Evolutionary conservation across 2,888 invertebrate genomes (phyloP), one percentile per base, ranked within the genome.

Genomic region (Stenodera caucasica): DNA sequence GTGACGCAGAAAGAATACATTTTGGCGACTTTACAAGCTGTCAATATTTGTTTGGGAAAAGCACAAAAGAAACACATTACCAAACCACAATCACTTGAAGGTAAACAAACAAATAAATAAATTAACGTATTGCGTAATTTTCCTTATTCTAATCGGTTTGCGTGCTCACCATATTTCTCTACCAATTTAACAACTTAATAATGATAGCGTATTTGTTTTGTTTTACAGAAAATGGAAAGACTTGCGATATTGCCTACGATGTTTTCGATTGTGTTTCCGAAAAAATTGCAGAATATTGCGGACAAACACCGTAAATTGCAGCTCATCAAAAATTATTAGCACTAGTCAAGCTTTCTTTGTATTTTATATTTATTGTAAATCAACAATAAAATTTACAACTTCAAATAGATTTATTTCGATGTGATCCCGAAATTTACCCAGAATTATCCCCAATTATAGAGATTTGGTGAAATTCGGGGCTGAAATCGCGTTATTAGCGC

Each of bases 231-330:
- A 86, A 86, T 67, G 89, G 88, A 11, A 86, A 86, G 72, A 88
- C 88, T 72, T 91, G 91, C 72, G 90, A 90, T 74, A 81, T 90
- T 49, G 89, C 91, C 0, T 91, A 90, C 77, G 89, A 90, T 78
- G 88, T 90, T 57, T 91, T 91, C 77, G 90, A 91, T 75, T 91
- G 91, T 75, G 88, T 91, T 67, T 90, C 90, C 5, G 90, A 90
- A 77, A 86, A 88, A 74, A 90, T 91, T 70, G 90, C 88, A 45
- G 87, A 88, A 68, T 89, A 89, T 77, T 90, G 90, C 73, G 85
- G 89, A 18, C 86, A 80, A 67, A 76, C 76, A 49, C 80, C 79
- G 12, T 79, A 63, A 70, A 49, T 35, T 35, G 9, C 30, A 6
- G 5, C 21, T 52, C 21, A 7, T 29, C 26, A 14, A 2, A 18